Conservation (phyloP, 2,113 vertebrate genomes). For the Trematocara zebra region DNA sequence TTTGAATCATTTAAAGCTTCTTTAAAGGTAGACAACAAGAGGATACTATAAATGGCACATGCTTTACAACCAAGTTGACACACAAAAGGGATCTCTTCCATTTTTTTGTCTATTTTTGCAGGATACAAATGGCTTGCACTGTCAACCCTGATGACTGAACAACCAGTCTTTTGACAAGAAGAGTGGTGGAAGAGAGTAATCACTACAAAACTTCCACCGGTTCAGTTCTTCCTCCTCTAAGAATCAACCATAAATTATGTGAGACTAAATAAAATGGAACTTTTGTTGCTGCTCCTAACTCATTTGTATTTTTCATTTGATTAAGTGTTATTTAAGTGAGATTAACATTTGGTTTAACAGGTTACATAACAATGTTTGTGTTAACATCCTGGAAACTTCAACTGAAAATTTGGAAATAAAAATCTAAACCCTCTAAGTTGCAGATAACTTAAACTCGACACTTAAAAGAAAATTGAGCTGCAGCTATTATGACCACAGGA, state of each 20-base stretch:
- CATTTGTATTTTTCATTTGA: neutral
- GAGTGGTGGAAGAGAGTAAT: neutral
- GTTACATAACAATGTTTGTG: constrained; percentile 5
- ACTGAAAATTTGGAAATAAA: neutral
- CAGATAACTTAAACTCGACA: neutral
- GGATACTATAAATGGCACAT: neutral
- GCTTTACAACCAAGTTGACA: neutral
- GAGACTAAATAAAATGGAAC: neutral
- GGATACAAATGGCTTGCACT: neutral
- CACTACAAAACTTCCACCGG: neutral
- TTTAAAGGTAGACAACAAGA: neutral
- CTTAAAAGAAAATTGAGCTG: neutral
- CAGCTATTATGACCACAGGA: neutral
- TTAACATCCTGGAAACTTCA: neutral
- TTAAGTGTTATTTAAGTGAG: neutral
- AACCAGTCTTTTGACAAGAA: neutral
- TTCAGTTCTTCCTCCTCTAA: neutral
- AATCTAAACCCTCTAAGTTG: neutral
- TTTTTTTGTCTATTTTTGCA: neutral
- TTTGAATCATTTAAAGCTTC: neutral
- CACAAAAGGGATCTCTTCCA: neutral
- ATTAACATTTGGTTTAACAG: neutral
- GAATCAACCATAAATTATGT: neutral
- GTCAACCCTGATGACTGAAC: neutral
- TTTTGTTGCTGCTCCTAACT: neutral